phyloP scores from a whole-genome alignment of 2,888 invertebrate species.

The Gerris lacustris region DNA sequence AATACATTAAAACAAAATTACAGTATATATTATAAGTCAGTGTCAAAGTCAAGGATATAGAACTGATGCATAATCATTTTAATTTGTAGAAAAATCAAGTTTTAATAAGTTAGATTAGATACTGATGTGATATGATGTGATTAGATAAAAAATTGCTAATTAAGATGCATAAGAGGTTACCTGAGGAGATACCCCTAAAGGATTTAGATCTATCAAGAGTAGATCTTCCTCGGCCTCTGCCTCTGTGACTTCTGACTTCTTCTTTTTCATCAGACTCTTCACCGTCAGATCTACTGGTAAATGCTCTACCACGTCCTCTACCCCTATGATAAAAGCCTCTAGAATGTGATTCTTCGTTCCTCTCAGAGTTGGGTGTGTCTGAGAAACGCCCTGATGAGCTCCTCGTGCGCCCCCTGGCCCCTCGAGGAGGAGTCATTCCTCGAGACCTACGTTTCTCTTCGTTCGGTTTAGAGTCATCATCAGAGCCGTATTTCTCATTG shows the following conservation, averaged over 20 bases:
- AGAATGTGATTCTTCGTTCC: background rate
- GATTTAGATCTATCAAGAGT: slow-evolving; percentile 9
- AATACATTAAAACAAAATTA: too few relatives aligned
- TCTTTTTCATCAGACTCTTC: slow-evolving; percentile 11
- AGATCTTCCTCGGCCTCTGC: slow-evolving; percentile 26
- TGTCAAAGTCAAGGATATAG: too few relatives aligned
- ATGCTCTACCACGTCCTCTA: background rate
- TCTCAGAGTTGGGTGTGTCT: background rate
- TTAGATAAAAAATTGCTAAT: too few relatives aligned
- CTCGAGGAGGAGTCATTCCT: background rate
- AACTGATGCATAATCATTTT: too few relatives aligned
- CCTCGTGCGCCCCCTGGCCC: background rate
- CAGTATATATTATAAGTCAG: too few relatives aligned
- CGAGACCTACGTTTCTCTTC: background rate
- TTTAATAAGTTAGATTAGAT: too few relatives aligned
- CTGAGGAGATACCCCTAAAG: background rate
- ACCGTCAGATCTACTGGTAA: slow-evolving; percentile 4
- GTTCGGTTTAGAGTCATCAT: background rate
- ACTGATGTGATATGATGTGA: too few relatives aligned
- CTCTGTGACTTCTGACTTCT: slow-evolving; percentile 5
- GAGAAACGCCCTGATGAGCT: background rate
- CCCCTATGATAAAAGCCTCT: background rate
- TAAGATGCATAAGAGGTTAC: too few relatives aligned
- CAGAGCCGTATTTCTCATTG: background rate
- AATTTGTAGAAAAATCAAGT: too few relatives aligned